Evolutionary conservation across 1,140 invertebrate species (phyloP).

Genomic region (Anoplolepis gracilipes): DNA sequence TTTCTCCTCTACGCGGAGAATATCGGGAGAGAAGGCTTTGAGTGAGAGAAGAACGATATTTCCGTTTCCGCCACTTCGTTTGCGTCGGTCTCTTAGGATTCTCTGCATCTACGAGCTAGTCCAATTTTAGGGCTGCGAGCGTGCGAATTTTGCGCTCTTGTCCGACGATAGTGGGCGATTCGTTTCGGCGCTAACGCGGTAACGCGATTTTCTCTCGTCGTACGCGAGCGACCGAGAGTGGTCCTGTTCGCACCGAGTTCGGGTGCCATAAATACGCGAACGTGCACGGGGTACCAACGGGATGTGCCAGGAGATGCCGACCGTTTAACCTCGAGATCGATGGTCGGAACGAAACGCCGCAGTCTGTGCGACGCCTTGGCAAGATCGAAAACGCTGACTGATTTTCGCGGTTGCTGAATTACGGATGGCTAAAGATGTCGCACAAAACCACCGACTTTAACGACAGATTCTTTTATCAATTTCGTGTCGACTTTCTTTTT

Average conservation of each 20-base stretch:
- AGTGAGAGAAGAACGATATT: conserved; percentile 24
- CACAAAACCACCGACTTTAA: not conserved
- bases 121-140: conserved; percentile 28
- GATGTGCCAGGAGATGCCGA: conserved; percentile 40
- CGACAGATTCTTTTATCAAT: not conserved
- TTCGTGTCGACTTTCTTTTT: not conserved
- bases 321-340: conserved; percentile 58
- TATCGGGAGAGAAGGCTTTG: not conserved
- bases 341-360: conserved; percentile 15
- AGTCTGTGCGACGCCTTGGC: conserved; percentile 3
- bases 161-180: conserved; percentile 64
- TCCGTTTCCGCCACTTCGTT: conserved; percentile 26
- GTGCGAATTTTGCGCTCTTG: conserved; percentile 45
- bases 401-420: conserved; percentile 3
- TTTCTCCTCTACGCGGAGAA: not conserved
- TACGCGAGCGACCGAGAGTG: conserved; percentile 33
- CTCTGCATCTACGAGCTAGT: conserved; percentile 10
- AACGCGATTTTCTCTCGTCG: conserved; percentile 66
- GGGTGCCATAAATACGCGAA: conserved; percentile 56
- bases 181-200: conserved; percentile 52
- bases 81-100: conserved; percentile 20
- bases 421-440: not conserved
- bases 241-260: conserved; percentile 40
- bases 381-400: conserved; percentile 10
- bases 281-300: conserved; percentile 15